phyloP scores from a whole-genome alignment of 2,888 invertebrate genomes.

The Nomada goodeniana region DNA sequence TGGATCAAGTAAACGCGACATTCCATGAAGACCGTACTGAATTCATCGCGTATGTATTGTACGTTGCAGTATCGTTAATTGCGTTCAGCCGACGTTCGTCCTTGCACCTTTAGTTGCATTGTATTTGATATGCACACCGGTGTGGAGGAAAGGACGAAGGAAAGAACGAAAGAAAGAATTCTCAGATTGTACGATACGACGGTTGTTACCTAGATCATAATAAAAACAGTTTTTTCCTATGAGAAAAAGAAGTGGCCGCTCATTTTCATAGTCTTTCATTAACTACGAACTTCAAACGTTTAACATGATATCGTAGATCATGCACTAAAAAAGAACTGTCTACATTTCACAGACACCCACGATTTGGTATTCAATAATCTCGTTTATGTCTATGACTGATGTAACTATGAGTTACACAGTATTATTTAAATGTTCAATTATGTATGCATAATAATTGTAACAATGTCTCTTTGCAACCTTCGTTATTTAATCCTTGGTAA shows the following conservation, averaged over 20 bases:
- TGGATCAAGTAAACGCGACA: slow-evolving; percentile 52
- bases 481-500: no score
- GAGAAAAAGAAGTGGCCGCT: no score
- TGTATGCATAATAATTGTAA: no score
- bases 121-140: slow-evolving; percentile 39
- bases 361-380: no score
- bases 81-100: slow-evolving; percentile 43
- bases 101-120: slow-evolving; percentile 43
- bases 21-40: slow-evolving; percentile 25
- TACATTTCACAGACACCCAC: no score
- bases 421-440: no score
- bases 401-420: no score
- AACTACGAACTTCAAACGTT: neutral
- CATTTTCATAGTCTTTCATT: neutral
- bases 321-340: no score
- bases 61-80: slow-evolving; percentile 62
- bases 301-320: neutral
- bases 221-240: neutral
- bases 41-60: slow-evolving; percentile 29
- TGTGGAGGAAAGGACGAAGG: neutral
- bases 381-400: no score
- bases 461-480: no score
- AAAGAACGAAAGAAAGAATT: slow-evolving; percentile 3
- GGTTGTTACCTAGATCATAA: neutral
- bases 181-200: slow-evolving; percentile 33